phyloP scores from a whole-genome alignment of 2,888 invertebrate genomes.

The Anticlea derivata region DNA sequence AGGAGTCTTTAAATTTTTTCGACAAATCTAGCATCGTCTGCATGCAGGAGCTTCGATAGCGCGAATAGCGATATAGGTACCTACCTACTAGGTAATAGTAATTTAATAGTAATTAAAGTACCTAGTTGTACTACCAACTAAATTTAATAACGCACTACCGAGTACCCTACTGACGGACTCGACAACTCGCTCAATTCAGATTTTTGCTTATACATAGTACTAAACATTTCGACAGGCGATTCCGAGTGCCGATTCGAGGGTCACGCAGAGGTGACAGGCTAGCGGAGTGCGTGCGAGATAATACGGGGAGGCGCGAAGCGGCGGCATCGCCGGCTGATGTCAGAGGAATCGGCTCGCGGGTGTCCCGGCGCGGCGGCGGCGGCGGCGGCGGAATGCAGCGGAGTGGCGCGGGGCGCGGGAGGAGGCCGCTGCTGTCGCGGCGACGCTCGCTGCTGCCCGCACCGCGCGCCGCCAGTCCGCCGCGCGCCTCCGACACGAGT shows the following conservation, averaged over 20 bases:
- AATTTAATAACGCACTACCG: too few relatives aligned
- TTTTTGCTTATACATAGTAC: too few relatives aligned
- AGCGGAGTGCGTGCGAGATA: slow-evolving; percentile 61
- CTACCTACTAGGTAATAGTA: too few relatives aligned
- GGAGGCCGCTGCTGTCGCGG: slow-evolving; percentile 71
- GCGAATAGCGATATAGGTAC: too few relatives aligned
- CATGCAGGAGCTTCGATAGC: too few relatives aligned
- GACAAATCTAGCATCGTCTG: too few relatives aligned
- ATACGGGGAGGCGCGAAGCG: slow-evolving; percentile 56
- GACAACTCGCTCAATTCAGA: not conserved
- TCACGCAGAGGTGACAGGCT: slow-evolving; percentile 71
- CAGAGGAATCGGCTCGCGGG: slow-evolving; percentile 63
- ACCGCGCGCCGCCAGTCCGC: slow-evolving; percentile 71
- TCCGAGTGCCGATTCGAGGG: slow-evolving; percentile 45
- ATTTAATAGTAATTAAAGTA: too few relatives aligned
- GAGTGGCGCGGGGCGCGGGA: slow-evolving; percentile 71
- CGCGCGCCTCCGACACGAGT: slow-evolving; percentile 79
- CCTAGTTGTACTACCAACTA: too few relatives aligned
- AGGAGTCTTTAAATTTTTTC: too few relatives aligned
- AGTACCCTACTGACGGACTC: too few relatives aligned
- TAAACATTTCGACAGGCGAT: not conserved
- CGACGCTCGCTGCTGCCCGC: slow-evolving; percentile 64
- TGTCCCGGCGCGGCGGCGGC: slow-evolving; percentile 60
- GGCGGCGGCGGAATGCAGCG: slow-evolving; percentile 61
- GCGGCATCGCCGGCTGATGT: slow-evolving; percentile 64